Evolutionary conservation across 2,113 vertebrate genomes (phyloP).

Genomic region (Lates calcarifer): DNA sequence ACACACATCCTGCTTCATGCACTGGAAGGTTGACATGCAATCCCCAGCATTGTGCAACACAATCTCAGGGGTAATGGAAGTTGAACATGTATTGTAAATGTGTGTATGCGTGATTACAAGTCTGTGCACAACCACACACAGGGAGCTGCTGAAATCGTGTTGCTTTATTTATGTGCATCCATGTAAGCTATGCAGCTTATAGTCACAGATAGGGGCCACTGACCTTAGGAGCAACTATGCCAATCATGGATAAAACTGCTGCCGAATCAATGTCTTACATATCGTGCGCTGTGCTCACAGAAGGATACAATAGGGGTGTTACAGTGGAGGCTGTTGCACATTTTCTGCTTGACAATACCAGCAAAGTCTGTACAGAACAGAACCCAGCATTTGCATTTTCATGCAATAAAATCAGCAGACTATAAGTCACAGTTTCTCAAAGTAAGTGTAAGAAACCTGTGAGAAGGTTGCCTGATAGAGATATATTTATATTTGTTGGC

Average conservation of each 20-base stretch:
- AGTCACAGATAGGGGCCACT: constrained; percentile 7
- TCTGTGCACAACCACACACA: neutral
- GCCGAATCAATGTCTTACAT: constrained; percentile 22
- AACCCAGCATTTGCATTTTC: neutral
- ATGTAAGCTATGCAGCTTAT: constrained; percentile 15
- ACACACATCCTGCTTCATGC: neutral
- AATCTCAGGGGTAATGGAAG: constrained; percentile 20
- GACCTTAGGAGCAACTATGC: constrained; percentile 25
- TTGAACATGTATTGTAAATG: constrained; percentile 34
- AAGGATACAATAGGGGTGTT: neutral
- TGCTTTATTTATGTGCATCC: constrained; percentile 33
- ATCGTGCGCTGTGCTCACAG: neutral
- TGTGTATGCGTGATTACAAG: constrained; percentile 3
- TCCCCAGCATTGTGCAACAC: constrained; percentile 22
- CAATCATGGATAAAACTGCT: constrained; percentile 30
- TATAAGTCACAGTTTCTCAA: constrained; percentile 1
- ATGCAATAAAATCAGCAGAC: neutral
- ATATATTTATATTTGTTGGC: neutral
- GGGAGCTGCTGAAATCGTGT: neutral
- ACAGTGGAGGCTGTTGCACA: neutral
- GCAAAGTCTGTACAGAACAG: neutral
- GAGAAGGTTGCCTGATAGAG: neutral
- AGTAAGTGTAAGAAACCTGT: neutral
- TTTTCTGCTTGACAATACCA: neutral
- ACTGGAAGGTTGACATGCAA: neutral